Evolutionary conservation across 2,888 invertebrate species (phyloP).

Genomic region (Drosophila quinaria): DNA sequence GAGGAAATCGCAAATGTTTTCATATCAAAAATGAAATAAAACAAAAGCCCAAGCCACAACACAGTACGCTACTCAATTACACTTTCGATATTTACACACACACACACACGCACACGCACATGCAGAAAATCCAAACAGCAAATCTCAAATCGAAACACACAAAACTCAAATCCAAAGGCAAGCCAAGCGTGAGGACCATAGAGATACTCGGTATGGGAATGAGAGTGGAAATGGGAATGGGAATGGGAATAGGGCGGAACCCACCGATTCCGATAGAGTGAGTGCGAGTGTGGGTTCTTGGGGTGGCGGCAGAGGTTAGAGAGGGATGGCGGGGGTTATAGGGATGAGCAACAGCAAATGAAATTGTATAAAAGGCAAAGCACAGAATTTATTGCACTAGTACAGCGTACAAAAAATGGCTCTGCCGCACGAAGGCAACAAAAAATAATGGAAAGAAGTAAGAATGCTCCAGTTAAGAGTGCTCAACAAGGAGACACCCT

Average conservation of each 20-base stretch:
- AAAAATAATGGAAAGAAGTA: conserved; percentile 10
- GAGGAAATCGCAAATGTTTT: conserved; percentile 70
- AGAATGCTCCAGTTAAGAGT: conserved; percentile 2
- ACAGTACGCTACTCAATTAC: conserved; percentile 79
- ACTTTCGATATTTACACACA: conserved; percentile 73
- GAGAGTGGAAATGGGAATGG: not conserved
- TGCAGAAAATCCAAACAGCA: conserved; percentile 63
- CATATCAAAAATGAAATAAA: conserved; percentile 81
- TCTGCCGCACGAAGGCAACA: conserved; percentile 34
- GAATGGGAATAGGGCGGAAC: not conserved
- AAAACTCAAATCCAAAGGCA: conserved; percentile 80
- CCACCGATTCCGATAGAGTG: conserved; percentile 37
- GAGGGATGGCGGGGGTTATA: not conserved
- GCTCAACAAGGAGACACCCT: conserved; percentile 26
- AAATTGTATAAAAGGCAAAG: conserved; percentile 80
- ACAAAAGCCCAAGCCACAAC: conserved; percentile 70
- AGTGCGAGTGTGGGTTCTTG: conserved; percentile 17
- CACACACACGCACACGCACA: conserved; percentile 25
- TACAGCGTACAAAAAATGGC: conserved; percentile 57
- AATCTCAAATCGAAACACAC: conserved; percentile 77
- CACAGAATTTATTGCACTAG: conserved; percentile 74
- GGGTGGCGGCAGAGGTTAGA: conserved; percentile 12
- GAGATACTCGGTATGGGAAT: conserved; percentile 20
- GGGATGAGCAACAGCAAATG: conserved; percentile 56
- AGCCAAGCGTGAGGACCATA: conserved; percentile 68